Evolutionary conservation across 2,113 vertebrate genomes (phyloP), one percentile per base, ranked within the genome.

Genomic region (Oostethus manadensis): DNA sequence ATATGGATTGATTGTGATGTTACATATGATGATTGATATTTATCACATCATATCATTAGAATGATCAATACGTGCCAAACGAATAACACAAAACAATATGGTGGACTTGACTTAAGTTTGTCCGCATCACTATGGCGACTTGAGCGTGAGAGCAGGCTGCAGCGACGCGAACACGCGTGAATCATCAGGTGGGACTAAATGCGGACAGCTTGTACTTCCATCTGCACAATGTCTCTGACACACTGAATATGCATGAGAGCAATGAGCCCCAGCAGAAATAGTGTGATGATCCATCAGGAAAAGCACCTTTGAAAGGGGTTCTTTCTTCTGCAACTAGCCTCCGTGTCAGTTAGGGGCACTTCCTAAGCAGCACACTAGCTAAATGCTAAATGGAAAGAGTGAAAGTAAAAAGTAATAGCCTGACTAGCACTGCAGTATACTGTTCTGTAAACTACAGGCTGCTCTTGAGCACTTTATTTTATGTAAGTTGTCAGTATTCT

Each of bases 161-260:
- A 8, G 69, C 71, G 79, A 71, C 64, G 54, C 22, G 13, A 70
- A 72, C 67, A 58, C 74, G 71, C 74, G 66, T 83, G 82, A 84
- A 77, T 84, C 78, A 86, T 80, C 78, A 84, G 80, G 82, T 80
- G 64, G 66, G 66, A 70, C 66, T 78, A 51, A 82, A 76, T 66
- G 71, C 63, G 47, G 66, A 65, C 84, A 75, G 78, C 62, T 62
- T 81, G 84, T 68, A 77, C 70, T 43, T 71, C 84, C 82, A 79
- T 83, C 82, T 85, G 84, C 20, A 77, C 58, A 11, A 54, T 2
- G 58, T 64, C 75, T 76, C 64, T 14, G 56, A 14, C 48, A 50
- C 38, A 50, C 20, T 23, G 2, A 50, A 23, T 23, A 50, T 23
- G 48, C 48, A 50, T 6, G 9, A 10, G 21, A 23, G 10, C 38